Evolutionary conservation across 2,888 invertebrate species (phyloP), one percentile per base, ranked within the genome.

Genomic region (Amblyjoppa proteus): DNA sequence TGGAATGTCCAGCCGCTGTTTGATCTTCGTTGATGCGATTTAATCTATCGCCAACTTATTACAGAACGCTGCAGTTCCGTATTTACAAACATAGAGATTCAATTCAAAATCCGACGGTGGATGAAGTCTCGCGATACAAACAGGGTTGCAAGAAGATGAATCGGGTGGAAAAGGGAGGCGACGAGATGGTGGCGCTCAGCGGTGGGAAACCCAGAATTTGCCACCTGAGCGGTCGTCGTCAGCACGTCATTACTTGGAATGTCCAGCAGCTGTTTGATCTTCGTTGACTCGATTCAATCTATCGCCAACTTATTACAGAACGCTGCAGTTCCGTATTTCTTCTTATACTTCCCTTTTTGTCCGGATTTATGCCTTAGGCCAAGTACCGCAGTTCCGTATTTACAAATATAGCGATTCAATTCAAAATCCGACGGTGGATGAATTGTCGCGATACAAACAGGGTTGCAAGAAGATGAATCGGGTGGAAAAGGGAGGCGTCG

Each of bases 101-200:
- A 28, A 58, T 28, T 58, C 11, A 28, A 9, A 58, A 25, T 11
- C 9, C 28, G 56, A 13, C 28, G 25, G 4, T 4, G 58, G 25
- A 5, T n/a, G 1, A 68, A 68, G 68, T n/a, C n/a, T 68, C n/a
- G 45, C 68, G 68, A 56, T 41, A 56, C 38, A 56, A 73, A 56
- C 20, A 20, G 11, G 68, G 20, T 11, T 20, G 20, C 20, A 41
- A 2, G 13, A 56, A 13, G 38, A 73, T 5, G 73, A 58, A 41
- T 31, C 3, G 31, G n/a, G 38, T 25, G 45, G 31, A 16, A 74
- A 61, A 20, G 20, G 0, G 20, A 20, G 20, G 20, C 20, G 20
- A 20, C 20, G 20, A 20, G 20, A 20, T 20, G 20, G 20, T 20
- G 20, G 20, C 20, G 20, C 20, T 20, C 20, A 20, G 20, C 20